Percentiles rank a stretch among this genome's conserved stretches.
Evolutionary conservation across 1,140 invertebrate species (phyloP).

Genomic region (Spodoptera frugiperda): DNA sequence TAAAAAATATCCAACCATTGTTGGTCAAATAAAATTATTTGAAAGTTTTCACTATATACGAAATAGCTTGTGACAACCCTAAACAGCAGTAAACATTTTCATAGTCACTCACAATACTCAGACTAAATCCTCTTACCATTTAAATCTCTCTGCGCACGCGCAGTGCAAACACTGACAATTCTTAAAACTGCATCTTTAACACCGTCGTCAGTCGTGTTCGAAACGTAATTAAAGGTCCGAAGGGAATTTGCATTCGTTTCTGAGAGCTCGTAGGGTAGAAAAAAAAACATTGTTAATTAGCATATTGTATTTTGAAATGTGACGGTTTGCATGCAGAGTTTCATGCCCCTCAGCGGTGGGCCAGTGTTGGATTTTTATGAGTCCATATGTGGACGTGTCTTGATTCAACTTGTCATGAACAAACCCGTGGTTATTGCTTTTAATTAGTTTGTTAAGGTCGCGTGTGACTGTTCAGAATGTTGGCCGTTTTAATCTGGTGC

Average conservation of each 20-base stretch:
- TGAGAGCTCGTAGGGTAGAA: slow-evolving; percentile 81
- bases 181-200: slow-evolving; percentile 84
- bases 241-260: slow-evolving; percentile 83
- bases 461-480: neutral
- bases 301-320: slow-evolving; percentile 85
- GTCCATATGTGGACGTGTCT: slow-evolving; percentile 64
- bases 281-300: slow-evolving; percentile 82
- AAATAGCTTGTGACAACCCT: slow-evolving; percentile 63
- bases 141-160: slow-evolving; percentile 68
- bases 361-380: slow-evolving; percentile 73
- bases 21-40: too few species aligned
- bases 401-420: slow-evolving; percentile 38
- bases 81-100: slow-evolving; percentile 73
- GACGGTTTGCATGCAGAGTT: slow-evolving; percentile 78
- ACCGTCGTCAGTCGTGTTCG: slow-evolving; percentile 78
- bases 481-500: neutral
- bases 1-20: too few species aligned
- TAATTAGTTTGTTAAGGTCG: slow-evolving; percentile 34
- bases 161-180: slow-evolving; percentile 71
- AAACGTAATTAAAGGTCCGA: slow-evolving; percentile 80
- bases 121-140: slow-evolving; percentile 79
- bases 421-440: slow-evolving; percentile 32
- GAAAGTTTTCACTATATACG: too few species aligned
- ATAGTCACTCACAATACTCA: slow-evolving; percentile 70
- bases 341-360: slow-evolving; percentile 80